phyloP scores from a whole-genome alignment of 2,113 vertebrate species.

The Brachionichthys hirsutus region DNA sequence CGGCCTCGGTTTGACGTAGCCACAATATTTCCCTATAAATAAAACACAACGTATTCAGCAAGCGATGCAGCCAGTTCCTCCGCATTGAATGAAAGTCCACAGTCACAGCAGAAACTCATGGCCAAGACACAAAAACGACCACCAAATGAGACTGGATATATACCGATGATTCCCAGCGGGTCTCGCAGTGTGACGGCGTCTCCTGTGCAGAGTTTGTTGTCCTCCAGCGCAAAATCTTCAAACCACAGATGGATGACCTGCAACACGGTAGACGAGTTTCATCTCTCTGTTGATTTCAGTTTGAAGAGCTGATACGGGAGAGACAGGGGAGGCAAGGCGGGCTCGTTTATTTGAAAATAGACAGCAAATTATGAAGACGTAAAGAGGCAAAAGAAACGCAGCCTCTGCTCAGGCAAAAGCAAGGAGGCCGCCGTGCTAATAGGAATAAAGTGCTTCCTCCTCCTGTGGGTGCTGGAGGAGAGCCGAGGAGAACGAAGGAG shows the following conservation, averaged over 20 bases:
- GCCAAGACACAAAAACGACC: neutral
- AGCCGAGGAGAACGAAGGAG: conserved; percentile 51
- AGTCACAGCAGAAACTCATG: neutral
- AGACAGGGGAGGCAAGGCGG: neutral
- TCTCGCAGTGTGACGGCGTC: conserved; percentile 76
- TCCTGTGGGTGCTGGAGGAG: conserved; percentile 38
- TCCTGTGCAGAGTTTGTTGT: conserved; percentile 57
- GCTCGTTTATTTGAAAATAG: neutral
- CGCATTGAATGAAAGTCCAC: neutral
- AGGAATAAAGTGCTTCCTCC: conserved; percentile 32
- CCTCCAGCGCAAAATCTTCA: conserved; percentile 76
- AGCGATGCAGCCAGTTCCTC: neutral
- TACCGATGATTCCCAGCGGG: conserved; percentile 71
- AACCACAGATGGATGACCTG: conserved; percentile 81
- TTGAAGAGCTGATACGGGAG: conserved; percentile 4
- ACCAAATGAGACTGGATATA: neutral
- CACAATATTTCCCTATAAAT: conserved; percentile 76
- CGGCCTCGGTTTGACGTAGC: conserved; percentile 62
- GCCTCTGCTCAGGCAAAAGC: neutral
- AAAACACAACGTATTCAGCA: neutral
- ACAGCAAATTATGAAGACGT: neutral
- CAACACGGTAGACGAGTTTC: conserved; percentile 43
- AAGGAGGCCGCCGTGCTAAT: conserved; percentile 18
- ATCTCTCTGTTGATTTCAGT: conserved; percentile 18
- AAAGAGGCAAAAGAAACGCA: neutral